These are phyloP conservation scores for Gymnothorax reevesii DNA, from an alignment of 2,797 vertebrate genomes.

Conservation along the genomic window DNA sequence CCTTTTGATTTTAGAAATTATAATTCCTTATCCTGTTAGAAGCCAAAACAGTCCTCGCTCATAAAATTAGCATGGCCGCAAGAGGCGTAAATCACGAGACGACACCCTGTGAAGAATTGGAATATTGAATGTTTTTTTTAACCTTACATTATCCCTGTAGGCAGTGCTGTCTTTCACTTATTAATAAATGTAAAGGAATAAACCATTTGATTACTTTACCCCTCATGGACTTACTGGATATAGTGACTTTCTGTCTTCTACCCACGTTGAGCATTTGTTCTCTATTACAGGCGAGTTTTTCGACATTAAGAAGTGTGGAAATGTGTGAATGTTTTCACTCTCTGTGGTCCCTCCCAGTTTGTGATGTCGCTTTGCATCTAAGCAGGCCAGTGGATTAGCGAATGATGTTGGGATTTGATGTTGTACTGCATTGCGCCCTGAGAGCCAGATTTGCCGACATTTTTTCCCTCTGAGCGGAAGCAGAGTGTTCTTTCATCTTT, in stretches of 20 bases:
- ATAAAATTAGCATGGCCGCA: neutral
- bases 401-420: neutral
- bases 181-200: neutral
- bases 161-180: neutral
- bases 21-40: constrained; percentile 26
- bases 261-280: neutral
- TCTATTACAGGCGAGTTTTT: neutral
- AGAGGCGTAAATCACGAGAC: neutral
- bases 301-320: neutral
- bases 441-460: neutral
- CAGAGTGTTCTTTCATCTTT: neutral
- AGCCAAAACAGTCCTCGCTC: constrained; percentile 4
- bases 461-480: neutral
- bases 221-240: neutral
- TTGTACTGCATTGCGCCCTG: neutral
- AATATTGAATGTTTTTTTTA: neutral
- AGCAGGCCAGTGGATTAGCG: neutral
- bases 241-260: neutral
- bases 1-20: constrained; percentile 43
- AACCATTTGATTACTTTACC: neutral
- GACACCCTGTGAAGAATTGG: neutral
- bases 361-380: neutral
- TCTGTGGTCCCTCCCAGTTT: neutral
- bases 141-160: constrained; percentile 16
- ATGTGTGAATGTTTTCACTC: neutral